Evolutionary conservation across 2,888 invertebrate species (phyloP).

Genomic region (Cantharis lateralis): DNA sequence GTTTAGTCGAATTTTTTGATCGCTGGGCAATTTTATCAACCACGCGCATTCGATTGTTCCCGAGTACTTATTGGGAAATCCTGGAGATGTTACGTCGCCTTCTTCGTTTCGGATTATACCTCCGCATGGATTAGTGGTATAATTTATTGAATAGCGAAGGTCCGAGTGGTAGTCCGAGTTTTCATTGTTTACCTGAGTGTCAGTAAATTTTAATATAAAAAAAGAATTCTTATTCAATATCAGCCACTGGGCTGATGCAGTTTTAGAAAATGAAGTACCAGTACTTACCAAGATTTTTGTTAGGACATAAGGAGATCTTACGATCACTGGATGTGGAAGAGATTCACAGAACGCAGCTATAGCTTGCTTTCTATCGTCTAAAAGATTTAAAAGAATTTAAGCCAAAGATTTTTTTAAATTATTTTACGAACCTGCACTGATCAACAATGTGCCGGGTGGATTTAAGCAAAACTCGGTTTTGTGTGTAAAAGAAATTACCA

Average conservation of each 20-base stretch:
- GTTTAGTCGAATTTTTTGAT: constrained; percentile 52
- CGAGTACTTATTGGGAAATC: constrained; percentile 57
- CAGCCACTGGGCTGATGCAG: too few relatives aligned
- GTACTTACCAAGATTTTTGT: constrained; percentile 42
- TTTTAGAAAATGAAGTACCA: too few relatives aligned
- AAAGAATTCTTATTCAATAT: too few relatives aligned
- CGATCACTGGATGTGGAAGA: constrained; percentile 36
- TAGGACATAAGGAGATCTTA: constrained; percentile 43
- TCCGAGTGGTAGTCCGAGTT: rapidly evolving
- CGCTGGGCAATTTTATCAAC: constrained; percentile 56
- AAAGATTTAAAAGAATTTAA: constrained; percentile 1
- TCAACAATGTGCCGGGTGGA: neutral
- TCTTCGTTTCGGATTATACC: constrained; percentile 59
- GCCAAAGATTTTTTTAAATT: neutral
- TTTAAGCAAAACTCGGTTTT: constrained; percentile 26
- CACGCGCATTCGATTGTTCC: constrained; percentile 73
- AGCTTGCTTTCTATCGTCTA: constrained; percentile 20
- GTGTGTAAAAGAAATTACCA: constrained; percentile 41
- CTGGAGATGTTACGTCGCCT: constrained; percentile 60
- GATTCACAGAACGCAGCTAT: constrained; percentile 42
- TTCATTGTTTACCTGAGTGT: neutral
- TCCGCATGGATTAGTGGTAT: constrained; percentile 71
- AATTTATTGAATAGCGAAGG: constrained; percentile 62
- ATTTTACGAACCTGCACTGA: constrained; percentile 7
- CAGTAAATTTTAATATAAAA: constrained; percentile 10